Percentiles rank a stretch among this genome's conserved stretches.
phyloP scores from a whole-genome alignment of 1,140 invertebrate species.

The Drosophila santomea region DNA sequence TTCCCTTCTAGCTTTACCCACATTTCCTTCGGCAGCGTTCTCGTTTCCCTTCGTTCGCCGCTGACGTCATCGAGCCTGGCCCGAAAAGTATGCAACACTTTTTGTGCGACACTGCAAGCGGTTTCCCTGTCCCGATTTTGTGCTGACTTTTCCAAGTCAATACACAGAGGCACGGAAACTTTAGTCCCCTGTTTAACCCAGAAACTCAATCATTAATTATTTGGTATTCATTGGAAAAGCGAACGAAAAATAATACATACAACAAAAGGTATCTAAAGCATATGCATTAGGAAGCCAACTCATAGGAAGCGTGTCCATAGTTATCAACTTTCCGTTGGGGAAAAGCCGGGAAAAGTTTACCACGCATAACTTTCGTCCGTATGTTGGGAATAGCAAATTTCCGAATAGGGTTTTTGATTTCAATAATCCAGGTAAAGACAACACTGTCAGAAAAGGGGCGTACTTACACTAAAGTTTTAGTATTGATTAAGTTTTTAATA shows the following conservation, averaged over 20 bases:
- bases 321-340: background rate
- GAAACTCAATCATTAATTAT: slow-evolving; percentile 28
- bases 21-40: slow-evolving; percentile 22
- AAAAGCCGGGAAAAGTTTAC: background rate
- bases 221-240: slow-evolving; percentile 4
- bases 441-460: background rate
- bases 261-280: background rate
- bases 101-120: slow-evolving; percentile 32
- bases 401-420: background rate
- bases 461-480: no score
- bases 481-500: no score
- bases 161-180: slow-evolving; percentile 12
- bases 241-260: slow-evolving; percentile 1
- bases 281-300: background rate
- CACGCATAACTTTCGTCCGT: background rate
- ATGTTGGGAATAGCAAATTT: background rate
- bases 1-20: slow-evolving; percentile 14
- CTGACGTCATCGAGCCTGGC: slow-evolving; percentile 66
- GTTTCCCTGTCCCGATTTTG: slow-evolving; percentile 10
- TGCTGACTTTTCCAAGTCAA: slow-evolving; percentile 19
- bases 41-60: slow-evolving; percentile 38
- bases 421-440: background rate
- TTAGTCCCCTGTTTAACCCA: slow-evolving; percentile 1
- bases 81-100: slow-evolving; percentile 71
- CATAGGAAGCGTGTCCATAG: background rate